These are phyloP conservation scores for Alethe diademata DNA, from an alignment of 2,113 vertebrate genomes.

Conservation along the genomic window DNA sequence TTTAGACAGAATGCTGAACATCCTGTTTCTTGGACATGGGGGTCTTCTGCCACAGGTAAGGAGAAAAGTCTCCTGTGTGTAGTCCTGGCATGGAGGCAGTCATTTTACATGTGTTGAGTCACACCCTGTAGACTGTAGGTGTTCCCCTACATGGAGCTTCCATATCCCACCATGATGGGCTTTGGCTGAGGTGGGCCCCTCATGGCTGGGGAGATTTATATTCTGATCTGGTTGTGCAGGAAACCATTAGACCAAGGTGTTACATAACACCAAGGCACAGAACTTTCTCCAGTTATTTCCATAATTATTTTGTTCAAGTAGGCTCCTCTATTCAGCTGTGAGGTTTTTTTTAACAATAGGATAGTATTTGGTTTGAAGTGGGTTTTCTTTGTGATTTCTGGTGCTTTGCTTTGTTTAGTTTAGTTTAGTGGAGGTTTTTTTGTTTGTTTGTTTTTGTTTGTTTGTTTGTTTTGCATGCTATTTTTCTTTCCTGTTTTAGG, in stretches of 20 bases:
- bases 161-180: fast-evolving
- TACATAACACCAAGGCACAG: not conserved
- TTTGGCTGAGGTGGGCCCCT: not conserved
- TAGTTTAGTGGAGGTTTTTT: not conserved
- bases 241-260: not conserved
- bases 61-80: not conserved
- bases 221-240: not conserved
- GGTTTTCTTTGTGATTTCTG: not conserved
- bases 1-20: not conserved
- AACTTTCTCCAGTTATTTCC: not conserved
- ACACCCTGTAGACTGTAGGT: not conserved
- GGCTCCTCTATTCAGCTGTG: not conserved
- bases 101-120: not conserved
- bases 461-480: not conserved
- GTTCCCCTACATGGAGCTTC: not conserved
- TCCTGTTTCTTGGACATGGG: not conserved
- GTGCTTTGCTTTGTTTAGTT: not conserved
- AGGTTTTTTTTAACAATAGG: not conserved
- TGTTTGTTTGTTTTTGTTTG: not conserved
- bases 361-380: not conserved
- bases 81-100: not conserved
- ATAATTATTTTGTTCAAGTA: not conserved
- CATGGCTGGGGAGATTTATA: not conserved
- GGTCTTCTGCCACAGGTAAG: not conserved
- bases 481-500: not conserved